Conservation (phyloP, 2,888 invertebrate species). For the Watsonalla binaria region DNA sequence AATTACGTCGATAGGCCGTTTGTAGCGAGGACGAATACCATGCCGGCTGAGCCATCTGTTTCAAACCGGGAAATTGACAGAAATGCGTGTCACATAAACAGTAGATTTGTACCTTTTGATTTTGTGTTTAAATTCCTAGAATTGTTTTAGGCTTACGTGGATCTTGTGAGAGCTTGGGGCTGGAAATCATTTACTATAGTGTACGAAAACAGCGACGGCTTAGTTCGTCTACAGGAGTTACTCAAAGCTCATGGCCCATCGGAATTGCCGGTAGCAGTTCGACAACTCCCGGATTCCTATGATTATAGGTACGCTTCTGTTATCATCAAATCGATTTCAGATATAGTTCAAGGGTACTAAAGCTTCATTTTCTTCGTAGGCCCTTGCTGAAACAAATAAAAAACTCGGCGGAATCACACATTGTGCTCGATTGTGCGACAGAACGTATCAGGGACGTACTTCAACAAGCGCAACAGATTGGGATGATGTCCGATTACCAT, state of each 20-base stretch:
- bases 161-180: slow-evolving; percentile 92
- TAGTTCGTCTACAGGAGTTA: slow-evolving; percentile 91
- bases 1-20: slow-evolving; percentile 19
- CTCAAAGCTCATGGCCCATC: slow-evolving; percentile 93
- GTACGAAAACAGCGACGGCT: slow-evolving; percentile 96
- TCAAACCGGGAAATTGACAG: neutral
- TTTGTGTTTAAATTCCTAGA: neutral
- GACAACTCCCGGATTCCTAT: slow-evolving; percentile 89
- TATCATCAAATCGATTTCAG: neutral
- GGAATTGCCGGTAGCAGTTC: slow-evolving; percentile 89
- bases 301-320: slow-evolving; percentile 85
- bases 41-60: neutral
- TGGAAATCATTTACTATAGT: slow-evolving; percentile 98
- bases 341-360: slow-evolving; percentile 6
- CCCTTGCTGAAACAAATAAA: slow-evolving; percentile 94
- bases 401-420: slow-evolving; percentile 94
- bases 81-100: neutral
- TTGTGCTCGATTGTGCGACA: slow-evolving; percentile 92
- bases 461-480: slow-evolving; percentile 96
- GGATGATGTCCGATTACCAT: slow-evolving; percentile 98
- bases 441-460: slow-evolving; percentile 91
- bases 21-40: neutral
- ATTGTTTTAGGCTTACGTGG: slow-evolving; percentile 88
- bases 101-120: neutral
- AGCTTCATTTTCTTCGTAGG: slow-evolving; percentile 66